Conservation (phyloP, 2,797 vertebrate genomes). For the Cossypha heuglini region DNA sequence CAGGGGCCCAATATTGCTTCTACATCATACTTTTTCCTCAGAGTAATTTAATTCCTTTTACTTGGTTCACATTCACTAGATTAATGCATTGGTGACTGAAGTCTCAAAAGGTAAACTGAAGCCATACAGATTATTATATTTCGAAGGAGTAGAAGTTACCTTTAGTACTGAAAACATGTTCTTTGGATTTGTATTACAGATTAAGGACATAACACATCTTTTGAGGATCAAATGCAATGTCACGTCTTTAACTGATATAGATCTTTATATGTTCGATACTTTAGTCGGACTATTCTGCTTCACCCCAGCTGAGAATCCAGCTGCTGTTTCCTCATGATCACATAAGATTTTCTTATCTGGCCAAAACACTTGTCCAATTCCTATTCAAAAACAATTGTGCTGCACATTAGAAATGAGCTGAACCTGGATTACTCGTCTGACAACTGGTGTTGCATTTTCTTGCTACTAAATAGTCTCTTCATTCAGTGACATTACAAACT, state of each 20-base stretch:
- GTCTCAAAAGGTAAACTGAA: not conserved
- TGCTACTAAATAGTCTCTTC: not conserved
- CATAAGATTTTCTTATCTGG: slow-evolving; percentile 23
- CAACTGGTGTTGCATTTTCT: not conserved
- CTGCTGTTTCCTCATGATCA: not conserved
- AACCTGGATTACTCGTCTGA: not conserved
- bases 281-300: not conserved
- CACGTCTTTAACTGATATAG: not conserved
- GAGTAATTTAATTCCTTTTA: not conserved
- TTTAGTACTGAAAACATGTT: not conserved
- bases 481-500: not conserved
- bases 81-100: not conserved
- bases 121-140: not conserved
- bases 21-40: not conserved
- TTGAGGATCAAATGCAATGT: not conserved
- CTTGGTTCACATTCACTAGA: not conserved
- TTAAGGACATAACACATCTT: not conserved
- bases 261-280: not conserved
- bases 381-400: not conserved
- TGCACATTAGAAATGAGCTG: not conserved
- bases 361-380: not conserved
- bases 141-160: not conserved
- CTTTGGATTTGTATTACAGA: not conserved
- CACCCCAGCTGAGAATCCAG: not conserved
- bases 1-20: not conserved